Percentiles rank a stretch among this genome's conserved stretches.
Conservation (phyloP, 2,888 invertebrate species). For the Urechis unicinctus region DNA sequence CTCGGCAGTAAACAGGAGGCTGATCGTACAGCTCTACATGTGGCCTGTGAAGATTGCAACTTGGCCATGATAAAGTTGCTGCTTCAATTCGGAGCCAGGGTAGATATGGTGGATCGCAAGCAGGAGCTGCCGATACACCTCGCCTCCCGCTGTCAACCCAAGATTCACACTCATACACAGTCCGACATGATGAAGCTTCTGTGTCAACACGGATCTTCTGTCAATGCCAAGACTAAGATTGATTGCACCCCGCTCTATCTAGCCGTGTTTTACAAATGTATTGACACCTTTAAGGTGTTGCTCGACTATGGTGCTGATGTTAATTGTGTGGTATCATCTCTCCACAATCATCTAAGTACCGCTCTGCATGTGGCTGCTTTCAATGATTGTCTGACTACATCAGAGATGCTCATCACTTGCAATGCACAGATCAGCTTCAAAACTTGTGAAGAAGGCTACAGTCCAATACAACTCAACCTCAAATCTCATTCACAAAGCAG, state of each 20-base stretch:
- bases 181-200: constrained; percentile 16
- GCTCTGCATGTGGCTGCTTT: constrained; percentile 22
- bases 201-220: constrained; percentile 16
- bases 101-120: constrained; percentile 15
- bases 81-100: constrained; percentile 13
- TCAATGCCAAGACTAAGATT: constrained; percentile 15
- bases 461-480: constrained; percentile 22
- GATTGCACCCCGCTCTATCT: constrained; percentile 19
- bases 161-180: constrained; percentile 13
- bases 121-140: constrained; percentile 20
- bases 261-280: constrained; percentile 21
- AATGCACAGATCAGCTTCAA: constrained; percentile 15
- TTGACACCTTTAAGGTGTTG: constrained; percentile 17
- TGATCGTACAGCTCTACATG: constrained; percentile 19
- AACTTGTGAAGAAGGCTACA: constrained; percentile 15
- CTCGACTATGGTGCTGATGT: constrained; percentile 17
- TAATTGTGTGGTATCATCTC: constrained; percentile 7
- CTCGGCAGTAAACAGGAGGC: constrained; percentile 1
- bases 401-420: constrained; percentile 14
- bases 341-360: constrained; percentile 17
- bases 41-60: constrained; percentile 18
- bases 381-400: constrained; percentile 15
- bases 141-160: constrained; percentile 14
- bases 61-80: constrained; percentile 17
- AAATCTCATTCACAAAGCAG: constrained; percentile 14